Evolutionary conservation across 2,113 vertebrate genomes (phyloP).

Genomic region (Trichechus manatus): DNA sequence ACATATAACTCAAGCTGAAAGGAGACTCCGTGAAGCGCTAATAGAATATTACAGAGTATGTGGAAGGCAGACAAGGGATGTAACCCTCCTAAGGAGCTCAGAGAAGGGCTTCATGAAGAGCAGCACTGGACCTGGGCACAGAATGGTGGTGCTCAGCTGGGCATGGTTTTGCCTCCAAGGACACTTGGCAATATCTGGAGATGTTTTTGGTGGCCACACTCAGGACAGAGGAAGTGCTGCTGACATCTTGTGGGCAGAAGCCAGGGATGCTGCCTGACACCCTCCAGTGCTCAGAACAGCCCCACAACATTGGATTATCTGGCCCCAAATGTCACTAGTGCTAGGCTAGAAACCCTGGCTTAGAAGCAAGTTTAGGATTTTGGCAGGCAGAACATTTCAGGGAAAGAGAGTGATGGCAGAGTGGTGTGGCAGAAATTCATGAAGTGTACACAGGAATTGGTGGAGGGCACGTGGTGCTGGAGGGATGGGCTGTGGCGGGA

Average conservation of each 20-base stretch:
- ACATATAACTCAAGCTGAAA: not conserved
- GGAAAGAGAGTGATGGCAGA: not conserved
- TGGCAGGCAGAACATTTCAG: not conserved
- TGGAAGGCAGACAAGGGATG: not conserved
- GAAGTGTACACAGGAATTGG: not conserved
- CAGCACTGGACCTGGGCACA: not conserved
- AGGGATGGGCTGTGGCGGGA: not conserved
- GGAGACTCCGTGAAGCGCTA: not conserved
- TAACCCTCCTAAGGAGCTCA: not conserved
- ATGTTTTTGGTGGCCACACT: not conserved
- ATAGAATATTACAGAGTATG: not conserved
- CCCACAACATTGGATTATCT: not conserved
- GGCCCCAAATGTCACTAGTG: no score
- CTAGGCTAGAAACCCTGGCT: not conserved
- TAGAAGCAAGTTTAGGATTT: not conserved
- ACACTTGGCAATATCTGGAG: not conserved
- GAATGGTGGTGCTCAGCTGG: not conserved
- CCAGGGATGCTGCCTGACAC: not conserved
- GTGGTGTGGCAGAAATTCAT: not conserved
- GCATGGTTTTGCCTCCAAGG: not conserved
- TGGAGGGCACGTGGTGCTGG: not conserved
- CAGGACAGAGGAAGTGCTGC: not conserved
- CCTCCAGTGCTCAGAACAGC: not conserved
- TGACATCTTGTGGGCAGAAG: not conserved
- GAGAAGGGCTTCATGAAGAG: not conserved